phyloP scores from a whole-genome alignment of 2,888 invertebrate genomes.

The Empis stercorea region DNA sequence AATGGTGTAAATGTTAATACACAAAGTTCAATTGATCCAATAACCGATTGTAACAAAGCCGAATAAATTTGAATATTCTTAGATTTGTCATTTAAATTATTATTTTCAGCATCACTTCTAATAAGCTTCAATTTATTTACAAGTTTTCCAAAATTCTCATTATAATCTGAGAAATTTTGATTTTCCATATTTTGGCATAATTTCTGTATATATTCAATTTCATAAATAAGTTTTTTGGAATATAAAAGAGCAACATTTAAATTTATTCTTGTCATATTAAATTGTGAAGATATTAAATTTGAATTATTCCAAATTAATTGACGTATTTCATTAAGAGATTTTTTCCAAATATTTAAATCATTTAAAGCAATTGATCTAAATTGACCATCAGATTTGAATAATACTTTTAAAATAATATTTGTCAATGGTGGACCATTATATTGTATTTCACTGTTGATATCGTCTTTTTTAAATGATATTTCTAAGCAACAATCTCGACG shows the following conservation, averaged over 20 bases:
- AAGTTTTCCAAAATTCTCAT: conserved; percentile 19
- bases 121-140: conserved; percentile 10
- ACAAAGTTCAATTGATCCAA: conserved; percentile 43
- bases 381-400: conserved; percentile 23
- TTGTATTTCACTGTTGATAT: conserved; percentile 18
- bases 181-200: conserved; percentile 15
- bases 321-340: conserved; percentile 25
- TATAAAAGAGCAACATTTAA: conserved; percentile 13
- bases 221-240: conserved; percentile 21
- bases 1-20: conserved; percentile 50
- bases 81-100: neutral
- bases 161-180: conserved; percentile 18
- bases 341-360: conserved; percentile 26
- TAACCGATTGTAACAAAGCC: conserved; percentile 21
- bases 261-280: conserved; percentile 14
- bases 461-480: conserved; percentile 7
- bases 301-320: conserved; percentile 44
- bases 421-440: conserved; percentile 26
- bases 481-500: conserved; percentile 16
- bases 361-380: conserved; percentile 26
- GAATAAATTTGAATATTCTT: conserved; percentile 10
- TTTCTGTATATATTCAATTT: conserved; percentile 22
- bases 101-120: conserved; percentile 10
- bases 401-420: conserved; percentile 20
- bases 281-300: conserved; percentile 15